Evolutionary conservation across 53 echinoderm and acorn worm species (phyloP).

Genomic region (Crossaster papposus): DNA sequence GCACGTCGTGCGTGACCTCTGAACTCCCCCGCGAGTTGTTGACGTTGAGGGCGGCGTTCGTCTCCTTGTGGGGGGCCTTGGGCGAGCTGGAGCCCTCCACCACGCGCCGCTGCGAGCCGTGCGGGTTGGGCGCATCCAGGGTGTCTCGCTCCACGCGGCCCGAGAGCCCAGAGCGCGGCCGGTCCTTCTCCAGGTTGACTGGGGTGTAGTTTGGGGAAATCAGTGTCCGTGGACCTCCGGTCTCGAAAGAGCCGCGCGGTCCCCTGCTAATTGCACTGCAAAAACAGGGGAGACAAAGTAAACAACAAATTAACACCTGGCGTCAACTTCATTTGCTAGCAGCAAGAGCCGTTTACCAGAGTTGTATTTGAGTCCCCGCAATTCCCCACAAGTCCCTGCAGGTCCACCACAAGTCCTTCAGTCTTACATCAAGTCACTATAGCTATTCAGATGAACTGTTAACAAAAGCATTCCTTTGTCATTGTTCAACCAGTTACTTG

Average conservation of each 20-base stretch:
- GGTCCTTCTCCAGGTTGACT: constrained; percentile 6
- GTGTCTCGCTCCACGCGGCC: neutral
- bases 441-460: no score
- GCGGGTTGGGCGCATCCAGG: constrained; percentile 20
- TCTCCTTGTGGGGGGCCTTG: neutral
- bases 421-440: no score
- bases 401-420: no score
- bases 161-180: neutral
- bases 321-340: no score
- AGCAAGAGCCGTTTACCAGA: no score
- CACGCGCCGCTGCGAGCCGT: neutral
- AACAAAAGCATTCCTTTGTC: no score
- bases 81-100: constrained; percentile 6
- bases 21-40: constrained; percentile 53
- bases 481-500: no score
- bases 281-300: neutral
- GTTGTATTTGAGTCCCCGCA: no score
- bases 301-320: neutral
- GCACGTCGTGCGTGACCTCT: constrained; percentile 31
- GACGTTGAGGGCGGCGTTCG: constrained; percentile 46
- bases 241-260: neutral
- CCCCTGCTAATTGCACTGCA: constrained; percentile 28
- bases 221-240: neutral
- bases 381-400: no score
- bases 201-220: constrained; percentile 47